Evolutionary conservation across 2,888 invertebrate species (phyloP).

Genomic region (Tholera decimalis): DNA sequence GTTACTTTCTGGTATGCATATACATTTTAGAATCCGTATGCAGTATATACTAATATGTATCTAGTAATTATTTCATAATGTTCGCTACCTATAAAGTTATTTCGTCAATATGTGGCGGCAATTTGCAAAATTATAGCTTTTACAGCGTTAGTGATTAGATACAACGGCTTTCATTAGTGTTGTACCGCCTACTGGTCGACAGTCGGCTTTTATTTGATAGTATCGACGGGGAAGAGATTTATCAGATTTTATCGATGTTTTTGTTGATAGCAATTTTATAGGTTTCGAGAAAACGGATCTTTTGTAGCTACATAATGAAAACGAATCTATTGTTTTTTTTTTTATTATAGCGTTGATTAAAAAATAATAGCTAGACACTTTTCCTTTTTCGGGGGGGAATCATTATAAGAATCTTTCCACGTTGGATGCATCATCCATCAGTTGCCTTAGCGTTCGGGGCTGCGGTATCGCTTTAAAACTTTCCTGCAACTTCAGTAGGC

Average conservation of each 20-base stretch:
- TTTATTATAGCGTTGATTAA: too few species aligned
- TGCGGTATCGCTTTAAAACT: too few species aligned
- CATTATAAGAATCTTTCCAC: too few species aligned
- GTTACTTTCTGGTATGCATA: conserved; percentile 10
- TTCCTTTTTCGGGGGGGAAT: too few species aligned
- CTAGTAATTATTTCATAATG: conserved; percentile 74
- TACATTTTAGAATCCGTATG: conserved; percentile 9
- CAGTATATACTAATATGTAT: conserved; percentile 42
- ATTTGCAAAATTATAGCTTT: conserved; percentile 86
- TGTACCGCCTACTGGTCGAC: conserved; percentile 41
- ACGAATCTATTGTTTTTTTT: too few species aligned
- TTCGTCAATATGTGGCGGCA: conserved; percentile 71
- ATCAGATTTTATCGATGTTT: conserved; percentile 39
- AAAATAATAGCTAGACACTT: too few species aligned
- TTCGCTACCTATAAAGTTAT: conserved; percentile 77
- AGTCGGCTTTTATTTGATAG: conserved; percentile 52
- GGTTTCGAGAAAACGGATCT: conserved; percentile 2
- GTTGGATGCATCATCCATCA: too few species aligned
- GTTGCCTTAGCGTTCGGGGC: too few species aligned
- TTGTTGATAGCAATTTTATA: conserved; percentile 25
- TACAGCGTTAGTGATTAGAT: conserved; percentile 77
- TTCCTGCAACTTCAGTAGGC: too few species aligned
- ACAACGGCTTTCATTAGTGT: conserved; percentile 78
- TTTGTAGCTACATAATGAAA: conserved; percentile 14
- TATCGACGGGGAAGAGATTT: conserved; percentile 45